phyloP scores from a whole-genome alignment of 35 echinoderm and acorn worm genomes.

The Anneissia japonica region DNA sequence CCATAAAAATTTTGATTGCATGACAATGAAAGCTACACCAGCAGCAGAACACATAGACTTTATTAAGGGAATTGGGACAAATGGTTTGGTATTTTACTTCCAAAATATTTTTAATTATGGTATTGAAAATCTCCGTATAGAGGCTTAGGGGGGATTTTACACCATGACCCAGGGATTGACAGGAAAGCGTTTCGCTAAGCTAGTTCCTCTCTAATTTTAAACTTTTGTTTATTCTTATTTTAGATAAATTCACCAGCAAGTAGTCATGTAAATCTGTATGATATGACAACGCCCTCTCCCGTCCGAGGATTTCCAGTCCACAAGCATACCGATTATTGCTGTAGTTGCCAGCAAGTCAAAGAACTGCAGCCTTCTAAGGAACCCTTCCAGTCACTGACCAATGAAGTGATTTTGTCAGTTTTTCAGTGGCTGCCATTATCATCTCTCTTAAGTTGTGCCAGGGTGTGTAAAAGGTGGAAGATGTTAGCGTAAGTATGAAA shows the following conservation, averaged over 20 bases:
- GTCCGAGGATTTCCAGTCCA: background rate
- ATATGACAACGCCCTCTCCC: background rate
- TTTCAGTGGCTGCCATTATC: slow-evolving; percentile 54
- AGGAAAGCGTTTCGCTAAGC: too few relatives aligned
- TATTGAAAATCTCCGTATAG: too few relatives aligned
- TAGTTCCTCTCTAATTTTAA: too few relatives aligned
- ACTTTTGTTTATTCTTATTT: background rate
- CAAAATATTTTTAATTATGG: too few relatives aligned
- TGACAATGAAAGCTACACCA: too few relatives aligned
- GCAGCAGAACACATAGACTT: too few relatives aligned
- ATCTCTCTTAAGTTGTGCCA: slow-evolving; percentile 31
- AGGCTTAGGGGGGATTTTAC: too few relatives aligned
- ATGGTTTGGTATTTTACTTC: too few relatives aligned
- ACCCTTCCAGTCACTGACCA: background rate
- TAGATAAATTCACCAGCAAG: background rate
- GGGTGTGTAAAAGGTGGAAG: slow-evolving; percentile 54
- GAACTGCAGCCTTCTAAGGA: background rate
- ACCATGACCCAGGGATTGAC: too few relatives aligned
- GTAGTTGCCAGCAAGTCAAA: background rate
- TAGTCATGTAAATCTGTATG: background rate
- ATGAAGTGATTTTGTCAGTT: slow-evolving; percentile 55
- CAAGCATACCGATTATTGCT: background rate
- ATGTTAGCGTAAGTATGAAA: slow-evolving; percentile 47
- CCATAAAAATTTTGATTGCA: too few relatives aligned
- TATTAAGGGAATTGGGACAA: too few relatives aligned